phyloP scores from a whole-genome alignment of 2,113 vertebrate genomes.

The Eulacestoma nigropectus region DNA sequence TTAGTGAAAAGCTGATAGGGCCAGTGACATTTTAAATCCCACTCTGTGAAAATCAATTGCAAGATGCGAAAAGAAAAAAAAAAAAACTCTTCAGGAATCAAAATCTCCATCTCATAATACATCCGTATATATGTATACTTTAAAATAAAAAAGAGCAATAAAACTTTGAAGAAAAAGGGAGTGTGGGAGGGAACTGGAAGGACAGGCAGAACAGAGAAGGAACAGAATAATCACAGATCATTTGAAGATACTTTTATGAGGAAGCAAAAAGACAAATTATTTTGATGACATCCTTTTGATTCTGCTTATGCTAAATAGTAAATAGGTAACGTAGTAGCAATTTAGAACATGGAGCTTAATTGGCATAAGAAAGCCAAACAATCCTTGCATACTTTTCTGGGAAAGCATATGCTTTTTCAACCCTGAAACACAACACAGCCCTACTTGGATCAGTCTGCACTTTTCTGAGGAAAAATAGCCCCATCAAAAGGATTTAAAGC shows the following conservation, averaged over 20 bases:
- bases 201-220: not conserved
- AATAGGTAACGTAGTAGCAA: not conserved
- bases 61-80: not conserved
- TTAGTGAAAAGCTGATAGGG: not conserved
- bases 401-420: not conserved
- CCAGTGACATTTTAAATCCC: not conserved
- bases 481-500: not conserved
- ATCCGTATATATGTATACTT: not conserved
- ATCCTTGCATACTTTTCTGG: not conserved
- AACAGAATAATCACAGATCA: not conserved
- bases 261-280: not conserved
- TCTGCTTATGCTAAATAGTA: not conserved
- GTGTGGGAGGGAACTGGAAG: not conserved
- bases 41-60: conserved; percentile 2
- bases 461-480: not conserved
- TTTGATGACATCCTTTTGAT: not conserved
- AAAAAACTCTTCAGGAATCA: not conserved
- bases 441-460: not conserved
- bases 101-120: not conserved
- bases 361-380: not conserved
- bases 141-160: not conserved
- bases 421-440: not conserved
- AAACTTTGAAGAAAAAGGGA: not conserved
- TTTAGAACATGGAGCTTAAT: not conserved
- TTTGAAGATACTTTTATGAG: not conserved